Conservation (phyloP, 2,888 invertebrate species). For the Phortica okadai region DNA sequence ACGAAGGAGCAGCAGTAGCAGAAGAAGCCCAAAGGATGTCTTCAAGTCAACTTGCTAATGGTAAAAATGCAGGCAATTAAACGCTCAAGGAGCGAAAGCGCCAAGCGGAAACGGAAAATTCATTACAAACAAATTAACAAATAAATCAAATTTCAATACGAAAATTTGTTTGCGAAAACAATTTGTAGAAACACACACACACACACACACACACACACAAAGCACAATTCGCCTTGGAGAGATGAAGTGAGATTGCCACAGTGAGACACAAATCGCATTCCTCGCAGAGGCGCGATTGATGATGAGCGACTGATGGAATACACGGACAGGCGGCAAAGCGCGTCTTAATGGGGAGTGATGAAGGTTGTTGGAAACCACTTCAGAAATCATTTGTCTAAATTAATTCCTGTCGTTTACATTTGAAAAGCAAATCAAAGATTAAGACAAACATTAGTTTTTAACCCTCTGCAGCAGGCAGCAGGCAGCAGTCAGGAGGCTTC, state of each 20-base stretch:
- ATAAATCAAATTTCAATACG: slow-evolving; percentile 77
- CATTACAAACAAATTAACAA: slow-evolving; percentile 77
- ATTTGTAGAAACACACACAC: slow-evolving; percentile 56
- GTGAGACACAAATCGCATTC: slow-evolving; percentile 52
- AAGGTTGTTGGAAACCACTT: slow-evolving; percentile 56
- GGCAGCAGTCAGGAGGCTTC: no score
- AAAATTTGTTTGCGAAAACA: slow-evolving; percentile 73
- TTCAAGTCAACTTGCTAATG: no score
- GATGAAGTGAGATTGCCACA: neutral
- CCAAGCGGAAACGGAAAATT: slow-evolving; percentile 57
- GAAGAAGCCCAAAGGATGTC: no score
- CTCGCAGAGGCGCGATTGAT: slow-evolving; percentile 60
- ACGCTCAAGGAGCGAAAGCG: slow-evolving; percentile 8
- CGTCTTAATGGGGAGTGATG: neutral
- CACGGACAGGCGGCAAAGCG: slow-evolving; percentile 68
- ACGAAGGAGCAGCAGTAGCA: no score
- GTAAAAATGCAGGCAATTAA: slow-evolving; percentile 48
- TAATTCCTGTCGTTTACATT: slow-evolving; percentile 78
- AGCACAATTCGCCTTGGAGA: neutral
- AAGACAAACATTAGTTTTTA: slow-evolving; percentile 75
- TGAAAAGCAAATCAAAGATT: slow-evolving; percentile 77
- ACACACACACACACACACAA: slow-evolving; percentile 5
- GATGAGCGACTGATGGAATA: slow-evolving; percentile 29
- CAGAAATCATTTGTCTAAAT: slow-evolving; percentile 77
- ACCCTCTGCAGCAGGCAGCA: slow-evolving; percentile 42